phyloP scores from a whole-genome alignment of 1,140 invertebrate species.

The Caenorhabditis remanei region DNA sequence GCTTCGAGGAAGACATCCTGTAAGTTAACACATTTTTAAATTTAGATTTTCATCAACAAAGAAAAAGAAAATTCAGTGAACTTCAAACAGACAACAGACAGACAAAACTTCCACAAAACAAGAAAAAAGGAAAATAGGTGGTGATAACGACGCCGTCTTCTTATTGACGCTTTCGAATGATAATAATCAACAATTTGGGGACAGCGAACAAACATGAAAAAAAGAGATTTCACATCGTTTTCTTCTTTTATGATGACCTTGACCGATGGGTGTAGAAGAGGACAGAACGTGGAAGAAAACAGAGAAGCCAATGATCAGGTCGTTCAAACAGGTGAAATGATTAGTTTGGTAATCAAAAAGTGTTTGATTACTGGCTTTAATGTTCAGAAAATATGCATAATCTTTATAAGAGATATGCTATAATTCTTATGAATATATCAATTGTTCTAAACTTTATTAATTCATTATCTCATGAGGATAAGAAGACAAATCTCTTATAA shows the following conservation, averaged over 20 bases:
- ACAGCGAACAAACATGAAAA: not conserved
- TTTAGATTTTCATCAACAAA: no score
- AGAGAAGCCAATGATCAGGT: not conserved
- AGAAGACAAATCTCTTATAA: no score
- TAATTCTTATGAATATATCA: no score
- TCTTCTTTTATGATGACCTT: not conserved
- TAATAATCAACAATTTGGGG: slow-evolving; percentile 16
- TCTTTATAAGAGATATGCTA: no score
- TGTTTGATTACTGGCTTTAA: no score
- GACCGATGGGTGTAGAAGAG: not conserved
- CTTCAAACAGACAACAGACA: no score
- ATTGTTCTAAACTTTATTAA: no score
- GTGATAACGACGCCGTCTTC: not conserved
- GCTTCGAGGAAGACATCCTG: not conserved
- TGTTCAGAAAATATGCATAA: no score
- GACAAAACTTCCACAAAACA: no score
- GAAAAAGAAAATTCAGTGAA: no score
- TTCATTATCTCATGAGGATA: no score
- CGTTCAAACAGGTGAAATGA: not conserved
- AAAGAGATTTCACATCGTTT: not conserved
- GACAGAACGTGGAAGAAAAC: not conserved
- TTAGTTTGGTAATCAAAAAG: no score
- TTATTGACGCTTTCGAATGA: not conserved
- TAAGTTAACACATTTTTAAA: not conserved
- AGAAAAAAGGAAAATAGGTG: not conserved